Evolutionary conservation across 2,113 vertebrate genomes (phyloP), one percentile per base, ranked within the genome.

Genomic region (Cyphomyrus discorhynchus): DNA sequence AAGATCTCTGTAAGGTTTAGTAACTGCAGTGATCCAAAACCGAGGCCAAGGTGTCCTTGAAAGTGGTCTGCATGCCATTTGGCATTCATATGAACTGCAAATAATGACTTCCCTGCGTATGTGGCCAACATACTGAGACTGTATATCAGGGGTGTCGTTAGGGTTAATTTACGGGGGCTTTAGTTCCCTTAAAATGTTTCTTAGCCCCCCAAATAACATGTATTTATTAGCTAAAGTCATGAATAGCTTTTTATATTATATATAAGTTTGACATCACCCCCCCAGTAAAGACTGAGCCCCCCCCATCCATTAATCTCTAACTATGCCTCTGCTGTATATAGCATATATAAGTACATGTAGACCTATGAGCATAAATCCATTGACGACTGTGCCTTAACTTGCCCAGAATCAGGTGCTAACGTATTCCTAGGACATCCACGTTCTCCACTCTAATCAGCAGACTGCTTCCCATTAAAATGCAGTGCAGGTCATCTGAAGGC

Each of bases 371-470:
- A 46, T 84, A 47, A 84, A 46, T 84, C 39, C 45, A 42, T 10
- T 47, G 42, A 8, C 42, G 6, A 39, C 45, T 13, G 1, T 27
- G 45, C 45, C 45, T 46, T 24, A 8, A 47, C 21, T 42, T 47
- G 82, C 21, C 35, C 82, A 84, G 82, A 84, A 47, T 3, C 45
- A 84, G 45, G 42, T 83, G 21, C 80, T 47, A 19, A 10, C 9
- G 5, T 46, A 24, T 84, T 10, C 39, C 13, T 42, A 80, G 35
- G 35, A n/a, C 82, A 21, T 84, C 45, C 24, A 47, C 45, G 27
- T 84, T 84, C 66, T 47, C 21, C 13, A 50, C 39, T 19, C 90
- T 58, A 86, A 74, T 91, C 58, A 58, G 1, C 87, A 58, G 88
- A 83, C 49, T 58, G 24, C 35, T 88, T 58, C 11, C 17, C 47